phyloP scores from a whole-genome alignment of 2,888 invertebrate species.

The Orthosia gothica region DNA sequence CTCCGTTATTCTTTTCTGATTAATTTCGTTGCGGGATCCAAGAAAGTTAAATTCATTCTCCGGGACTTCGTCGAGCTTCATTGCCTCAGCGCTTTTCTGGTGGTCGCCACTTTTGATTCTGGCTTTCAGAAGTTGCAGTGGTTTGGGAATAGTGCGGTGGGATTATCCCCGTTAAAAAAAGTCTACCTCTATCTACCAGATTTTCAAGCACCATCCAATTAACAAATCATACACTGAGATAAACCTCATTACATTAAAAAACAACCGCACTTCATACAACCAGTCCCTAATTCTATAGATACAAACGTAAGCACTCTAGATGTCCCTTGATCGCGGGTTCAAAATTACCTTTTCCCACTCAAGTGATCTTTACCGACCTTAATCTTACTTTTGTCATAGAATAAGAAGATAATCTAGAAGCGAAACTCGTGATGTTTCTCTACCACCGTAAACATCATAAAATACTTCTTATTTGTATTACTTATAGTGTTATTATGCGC shows the following conservation, averaged over 20 bases:
- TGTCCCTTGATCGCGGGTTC: conserved; percentile 32
- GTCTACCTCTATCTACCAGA: neutral
- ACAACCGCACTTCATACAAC: conserved; percentile 1
- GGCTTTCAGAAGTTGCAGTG: no score
- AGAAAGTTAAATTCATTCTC: no score
- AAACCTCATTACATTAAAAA: conserved; percentile 9
- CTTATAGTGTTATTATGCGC: no score
- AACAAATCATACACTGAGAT: conserved; percentile 20
- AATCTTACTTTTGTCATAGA: conserved; percentile 42
- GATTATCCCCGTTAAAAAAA: no score
- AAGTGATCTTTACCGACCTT: conserved; percentile 39
- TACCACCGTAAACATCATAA: no score
- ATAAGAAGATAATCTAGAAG: conserved; percentile 5
- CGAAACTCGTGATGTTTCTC: neutral
- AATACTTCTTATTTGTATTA: no score
- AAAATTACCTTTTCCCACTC: conserved; percentile 58
- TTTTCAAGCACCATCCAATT: neutral
- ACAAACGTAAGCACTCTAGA: conserved; percentile 25
- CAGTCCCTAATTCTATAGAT: conserved; percentile 10
- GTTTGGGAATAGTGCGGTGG: no score
- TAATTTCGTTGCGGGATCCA: no score
- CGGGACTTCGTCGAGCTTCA: no score
- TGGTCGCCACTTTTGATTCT: no score
- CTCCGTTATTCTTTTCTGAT: no score
- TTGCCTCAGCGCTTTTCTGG: no score